Percentiles rank a stretch among this genome's conserved stretches.
Evolutionary conservation across 2,113 vertebrate species (phyloP).

Genomic region (Gymnocephalus cernua): DNA sequence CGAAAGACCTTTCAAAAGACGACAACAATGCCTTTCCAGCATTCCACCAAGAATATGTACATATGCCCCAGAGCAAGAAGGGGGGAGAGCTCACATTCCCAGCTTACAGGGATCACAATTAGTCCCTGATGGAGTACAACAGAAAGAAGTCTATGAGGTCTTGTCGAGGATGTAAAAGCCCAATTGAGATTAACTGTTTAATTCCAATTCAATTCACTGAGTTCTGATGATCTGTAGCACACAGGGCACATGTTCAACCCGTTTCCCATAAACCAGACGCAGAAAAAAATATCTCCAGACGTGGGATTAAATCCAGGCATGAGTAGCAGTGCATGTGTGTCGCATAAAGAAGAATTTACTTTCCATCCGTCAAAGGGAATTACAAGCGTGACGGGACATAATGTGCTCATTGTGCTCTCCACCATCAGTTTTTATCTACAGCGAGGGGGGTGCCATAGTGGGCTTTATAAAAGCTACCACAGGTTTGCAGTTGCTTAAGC

Average conservation of each 20-base stretch:
- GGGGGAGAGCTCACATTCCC: slow-evolving; percentile 54
- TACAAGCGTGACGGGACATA: slow-evolving; percentile 52
- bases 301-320: slow-evolving; percentile 50
- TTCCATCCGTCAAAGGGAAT: slow-evolving; percentile 60
- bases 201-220: slow-evolving; percentile 47
- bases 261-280: slow-evolving; percentile 56
- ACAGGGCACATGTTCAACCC: slow-evolving; percentile 35
- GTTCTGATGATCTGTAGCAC: slow-evolving; percentile 33
- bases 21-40: slow-evolving; percentile 67
- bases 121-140: slow-evolving; percentile 51
- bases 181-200: slow-evolving; percentile 64
- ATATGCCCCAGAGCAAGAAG: slow-evolving; percentile 55
- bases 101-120: slow-evolving; percentile 55
- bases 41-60: slow-evolving; percentile 69
- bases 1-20: slow-evolving; percentile 66
- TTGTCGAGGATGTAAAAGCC: slow-evolving; percentile 46
- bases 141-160: slow-evolving; percentile 57
- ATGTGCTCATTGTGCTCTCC: slow-evolving; percentile 52
- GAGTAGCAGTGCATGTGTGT: slow-evolving; percentile 56
- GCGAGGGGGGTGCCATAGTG: slow-evolving; percentile 24
- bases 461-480: background rate
- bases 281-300: slow-evolving; percentile 35
- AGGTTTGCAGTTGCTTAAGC: slow-evolving; percentile 20
- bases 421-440: slow-evolving; percentile 45
- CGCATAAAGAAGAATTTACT: slow-evolving; percentile 58